Evolutionary conservation across 2,113 vertebrate genomes (phyloP), one percentile per base, ranked within the genome.

Genomic region (Malurus alboscapulatus): DNA sequence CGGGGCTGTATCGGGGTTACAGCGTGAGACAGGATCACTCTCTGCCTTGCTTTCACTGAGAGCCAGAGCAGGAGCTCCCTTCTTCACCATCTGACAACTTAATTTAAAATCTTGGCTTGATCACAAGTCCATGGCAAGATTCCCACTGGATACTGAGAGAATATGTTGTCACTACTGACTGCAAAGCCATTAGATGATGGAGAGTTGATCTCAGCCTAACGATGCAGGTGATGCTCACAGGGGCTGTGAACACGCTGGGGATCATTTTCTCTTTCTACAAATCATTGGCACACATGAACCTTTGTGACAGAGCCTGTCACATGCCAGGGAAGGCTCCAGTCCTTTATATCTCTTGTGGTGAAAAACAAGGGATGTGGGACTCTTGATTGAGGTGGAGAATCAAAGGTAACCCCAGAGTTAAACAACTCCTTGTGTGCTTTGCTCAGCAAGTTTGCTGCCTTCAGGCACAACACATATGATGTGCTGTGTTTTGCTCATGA

Each of bases 1-100:
- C 0, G 0, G 36, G 55, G 51, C 48, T 15, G 0, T 19, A 4
- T 4, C 1, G 0, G 74, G 53, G 34, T 61, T 38, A 42, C 36
- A 32, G 58, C 1, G 0, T 0, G 3, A 84, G 80, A 57, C 54
- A 66, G 45, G 51, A 62, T 32, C 54, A 6, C 17, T 2, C 26
- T 75, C 81, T 58, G 55, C 16, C 17, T 76, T 42, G 9, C 54
- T 76, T 71, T 66, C 8, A 1, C 40, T 40, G 40, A 54, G 9
- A 72, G 7, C 27, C 48, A 58, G n/a, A 87, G 58, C 2, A 20
- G 72, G 61, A 32, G 21, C 10, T 87, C 38, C 38, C 80, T 85
- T 65, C 63, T n/a, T 91, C 74, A 79, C 69, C 58, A 68, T 79
- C 84, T 89, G 81, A 92, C 50, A 87, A 62, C 48, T 92, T 87